These are phyloP conservation scores for Albula glossodonta DNA, from an alignment of 2,113 vertebrate species.

Conservation along the genomic window DNA sequence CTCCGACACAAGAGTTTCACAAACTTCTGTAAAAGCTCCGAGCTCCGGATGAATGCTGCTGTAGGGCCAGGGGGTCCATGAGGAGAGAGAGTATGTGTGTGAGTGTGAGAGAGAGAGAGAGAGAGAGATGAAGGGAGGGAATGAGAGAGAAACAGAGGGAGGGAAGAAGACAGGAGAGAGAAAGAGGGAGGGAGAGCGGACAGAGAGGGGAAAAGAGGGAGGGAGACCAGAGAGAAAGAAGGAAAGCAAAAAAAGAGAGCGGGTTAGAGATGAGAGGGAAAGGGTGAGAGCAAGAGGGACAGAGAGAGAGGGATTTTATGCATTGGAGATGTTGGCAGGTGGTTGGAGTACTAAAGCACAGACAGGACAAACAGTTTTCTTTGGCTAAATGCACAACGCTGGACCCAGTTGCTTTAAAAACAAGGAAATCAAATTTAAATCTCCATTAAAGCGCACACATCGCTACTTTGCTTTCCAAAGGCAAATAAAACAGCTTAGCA, in stretches of 20 bases:
- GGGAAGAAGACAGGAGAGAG: background rate
- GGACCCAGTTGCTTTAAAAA: background rate
- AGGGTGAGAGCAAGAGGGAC: background rate
- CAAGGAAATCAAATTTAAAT: background rate
- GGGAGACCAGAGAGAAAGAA: background rate
- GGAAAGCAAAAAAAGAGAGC: conserved; percentile 4
- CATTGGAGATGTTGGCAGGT: conserved; percentile 55
- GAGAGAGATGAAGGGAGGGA: background rate
- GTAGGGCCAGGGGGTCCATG: conserved; percentile 66
- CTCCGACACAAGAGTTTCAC: background rate
- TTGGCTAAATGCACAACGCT: background rate
- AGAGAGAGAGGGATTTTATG: conserved; percentile 21
- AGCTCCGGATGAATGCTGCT: conserved; percentile 50
- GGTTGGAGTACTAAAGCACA: conserved; percentile 31
- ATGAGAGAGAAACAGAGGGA: conserved; percentile 22
- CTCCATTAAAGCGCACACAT: background rate
- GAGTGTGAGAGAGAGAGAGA: conserved; percentile 10
- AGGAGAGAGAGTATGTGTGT: conserved; percentile 40
- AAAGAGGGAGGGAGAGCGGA: conserved; percentile 41
- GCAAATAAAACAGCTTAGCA: background rate
- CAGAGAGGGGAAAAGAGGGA: conserved; percentile 9
- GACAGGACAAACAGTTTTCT: background rate
- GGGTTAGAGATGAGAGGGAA: too few relatives aligned
- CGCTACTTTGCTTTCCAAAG: background rate
- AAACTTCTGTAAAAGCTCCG: conserved; percentile 13